phyloP scores from a whole-genome alignment of 2,888 invertebrate species.

The Plutella xylostella region DNA sequence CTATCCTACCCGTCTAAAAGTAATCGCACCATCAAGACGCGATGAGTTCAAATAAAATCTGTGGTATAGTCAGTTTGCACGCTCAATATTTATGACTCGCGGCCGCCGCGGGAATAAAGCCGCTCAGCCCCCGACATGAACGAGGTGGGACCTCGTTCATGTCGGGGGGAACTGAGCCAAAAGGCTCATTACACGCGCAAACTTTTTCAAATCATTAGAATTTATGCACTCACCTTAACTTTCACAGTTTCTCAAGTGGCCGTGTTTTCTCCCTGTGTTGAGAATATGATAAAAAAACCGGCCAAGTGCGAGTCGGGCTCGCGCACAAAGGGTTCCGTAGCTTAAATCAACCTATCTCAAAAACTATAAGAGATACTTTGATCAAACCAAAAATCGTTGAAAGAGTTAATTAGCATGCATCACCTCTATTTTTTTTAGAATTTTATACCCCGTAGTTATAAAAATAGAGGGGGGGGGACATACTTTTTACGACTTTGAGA shows the following conservation, averaged over 20 bases:
- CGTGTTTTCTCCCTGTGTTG: constrained; percentile 1
- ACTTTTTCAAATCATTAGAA: constrained; percentile 53
- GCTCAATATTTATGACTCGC: constrained; percentile 24
- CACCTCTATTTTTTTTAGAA: no score
- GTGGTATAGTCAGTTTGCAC: constrained; percentile 21
- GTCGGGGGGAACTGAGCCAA: constrained; percentile 24
- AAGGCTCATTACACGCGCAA: constrained; percentile 43
- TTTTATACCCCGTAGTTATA: no score
- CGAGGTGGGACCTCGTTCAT: constrained; percentile 25
- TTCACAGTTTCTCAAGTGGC: constrained; percentile 14
- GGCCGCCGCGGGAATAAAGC: no score
- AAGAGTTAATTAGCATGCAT: no score
- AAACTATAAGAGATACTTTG: no score
- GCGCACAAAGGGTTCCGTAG: no score
- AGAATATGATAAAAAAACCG: no score
- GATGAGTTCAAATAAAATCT: constrained; percentile 10
- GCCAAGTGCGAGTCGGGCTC: no score
- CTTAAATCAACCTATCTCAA: no score
- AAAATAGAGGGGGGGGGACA: no score
- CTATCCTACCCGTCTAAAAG: constrained; percentile 2
- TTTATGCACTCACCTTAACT: constrained; percentile 46
- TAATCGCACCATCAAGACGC: constrained; percentile 2
- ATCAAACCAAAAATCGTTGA: no score
- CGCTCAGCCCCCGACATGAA: constrained; percentile 3
- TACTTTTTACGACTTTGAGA: no score